Evolutionary conservation across 2,888 invertebrate species (phyloP), one percentile per base, ranked within the genome.

Genomic region (Mactromeris polynyma): DNA sequence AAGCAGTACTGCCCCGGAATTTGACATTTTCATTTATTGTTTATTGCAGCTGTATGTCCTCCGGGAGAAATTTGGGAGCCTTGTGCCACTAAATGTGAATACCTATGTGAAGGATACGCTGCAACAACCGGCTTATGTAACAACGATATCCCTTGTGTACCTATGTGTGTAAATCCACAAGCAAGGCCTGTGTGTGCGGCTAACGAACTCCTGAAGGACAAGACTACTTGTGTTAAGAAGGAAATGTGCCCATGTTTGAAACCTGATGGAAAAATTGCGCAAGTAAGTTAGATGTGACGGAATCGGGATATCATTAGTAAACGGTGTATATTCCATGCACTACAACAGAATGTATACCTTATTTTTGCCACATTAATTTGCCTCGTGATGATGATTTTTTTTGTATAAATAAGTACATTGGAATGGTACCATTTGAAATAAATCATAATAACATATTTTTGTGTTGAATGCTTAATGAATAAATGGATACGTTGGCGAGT

Each of bases 231-330:
- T 94, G 98, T 98, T 0, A 97, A 97, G 0, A 96, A 97, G 21
- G 97, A 97, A 64, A 98, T 98, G 95, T 99, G 99, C 95, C 98
- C 98, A 19, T 99, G 99, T 95, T 97, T 97, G 87, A 97, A 98
- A 69, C 97, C 97, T 21, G 96, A 97, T 26, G 98, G 98, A 36
- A 97, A 97, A 80, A 97, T 98, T 17, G 97, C 98, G 2, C 98
- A 98, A 97, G 98, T 98, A 33, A 26, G 82, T 73, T n/a, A n/a
- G n/a, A n/a, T n/a, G n/a, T n/a, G n/a, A n/a, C n/a, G n/a, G n/a
- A n/a, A n/a, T n/a, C n/a, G n/a, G n/a, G n/a, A n/a, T n/a, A n/a
- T n/a, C n/a, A n/a, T n/a, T n/a, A n/a, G n/a, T n/a, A n/a, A n/a
- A n/a, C n/a, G n/a, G n/a, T n/a, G n/a, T n/a, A n/a, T n/a, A n/a